A percentile compares a stretch with the other conserved stretches of the same genome.
These are phyloP conservation scores for Phalloptychus januarius DNA, from an alignment of 2,797 vertebrate species.

Conservation along the genomic window DNA sequence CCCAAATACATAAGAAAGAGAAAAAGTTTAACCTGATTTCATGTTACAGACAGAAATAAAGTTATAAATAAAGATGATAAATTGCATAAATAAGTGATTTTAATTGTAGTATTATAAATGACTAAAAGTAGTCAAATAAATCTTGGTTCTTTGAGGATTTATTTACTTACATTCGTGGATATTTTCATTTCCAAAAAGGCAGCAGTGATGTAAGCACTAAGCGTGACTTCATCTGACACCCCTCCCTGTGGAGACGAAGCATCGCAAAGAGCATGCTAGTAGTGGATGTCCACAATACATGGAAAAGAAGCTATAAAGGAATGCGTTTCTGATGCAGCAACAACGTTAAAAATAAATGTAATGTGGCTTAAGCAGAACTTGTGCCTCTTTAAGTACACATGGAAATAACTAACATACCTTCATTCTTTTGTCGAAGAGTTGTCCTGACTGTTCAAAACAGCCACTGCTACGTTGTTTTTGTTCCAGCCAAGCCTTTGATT, in stretches of 20 bases:
- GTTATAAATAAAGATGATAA: neutral
- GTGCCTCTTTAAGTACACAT: neutral
- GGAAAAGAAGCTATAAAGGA: neutral
- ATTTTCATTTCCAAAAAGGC: conserved; percentile 76
- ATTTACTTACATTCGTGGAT: conserved; percentile 34
- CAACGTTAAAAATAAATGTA: neutral
- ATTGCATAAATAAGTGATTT: neutral
- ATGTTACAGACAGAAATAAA: neutral
- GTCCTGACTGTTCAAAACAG: conserved; percentile 80
- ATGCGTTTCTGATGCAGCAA: neutral
- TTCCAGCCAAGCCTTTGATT: conserved; percentile 76
- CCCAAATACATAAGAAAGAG: neutral
- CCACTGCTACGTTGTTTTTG: conserved; percentile 74
- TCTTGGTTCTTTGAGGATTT: neutral
- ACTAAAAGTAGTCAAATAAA: neutral
- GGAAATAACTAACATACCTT: conserved; percentile 72
- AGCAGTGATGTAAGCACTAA: conserved; percentile 77
- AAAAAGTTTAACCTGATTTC: neutral
- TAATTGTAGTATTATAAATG: neutral
- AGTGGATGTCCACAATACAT: neutral
- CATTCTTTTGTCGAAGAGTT: conserved; percentile 84
- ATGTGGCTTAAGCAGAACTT: too few species aligned
- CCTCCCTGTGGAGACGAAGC: conserved; percentile 70
- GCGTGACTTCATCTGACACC: conserved; percentile 79
- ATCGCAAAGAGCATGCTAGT: neutral